Evolutionary conservation across 2,113 vertebrate species (phyloP).

Genomic region (Mesembrinibis cayennensis): DNA sequence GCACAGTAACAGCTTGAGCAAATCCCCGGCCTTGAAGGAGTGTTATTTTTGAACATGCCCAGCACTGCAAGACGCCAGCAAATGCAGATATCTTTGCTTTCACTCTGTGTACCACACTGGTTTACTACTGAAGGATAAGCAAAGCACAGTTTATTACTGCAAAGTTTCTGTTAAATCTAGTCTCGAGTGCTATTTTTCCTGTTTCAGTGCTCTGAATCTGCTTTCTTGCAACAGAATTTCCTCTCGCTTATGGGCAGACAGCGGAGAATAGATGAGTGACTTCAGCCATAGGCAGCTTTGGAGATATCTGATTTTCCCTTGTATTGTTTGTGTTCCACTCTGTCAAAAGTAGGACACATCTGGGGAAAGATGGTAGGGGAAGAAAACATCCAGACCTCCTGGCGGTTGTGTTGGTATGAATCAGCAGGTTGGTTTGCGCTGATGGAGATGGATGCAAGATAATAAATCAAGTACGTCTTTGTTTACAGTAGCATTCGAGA

Average conservation of each 20-base stretch:
- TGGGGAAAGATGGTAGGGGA: neutral
- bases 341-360: conserved; percentile 19
- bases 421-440: neutral
- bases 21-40: neutral
- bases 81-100: neutral
- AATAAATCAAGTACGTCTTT: neutral
- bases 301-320: neutral
- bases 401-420: neutral
- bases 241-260: neutral
- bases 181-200: neutral
- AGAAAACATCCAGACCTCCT: neutral
- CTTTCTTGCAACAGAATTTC: neutral
- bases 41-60: neutral
- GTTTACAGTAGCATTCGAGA: neutral
- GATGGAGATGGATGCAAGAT: neutral
- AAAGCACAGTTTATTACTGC: neutral
- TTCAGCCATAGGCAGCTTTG: neutral
- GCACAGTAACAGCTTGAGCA: neutral
- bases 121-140: neutral
- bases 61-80: neutral
- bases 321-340: neutral
- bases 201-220: neutral
- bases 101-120: neutral
- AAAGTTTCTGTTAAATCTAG: neutral
- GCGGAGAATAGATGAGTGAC: neutral